Evolutionary conservation across 2,888 invertebrate species (phyloP).

Genomic region (Subacronicta megacephala): DNA sequence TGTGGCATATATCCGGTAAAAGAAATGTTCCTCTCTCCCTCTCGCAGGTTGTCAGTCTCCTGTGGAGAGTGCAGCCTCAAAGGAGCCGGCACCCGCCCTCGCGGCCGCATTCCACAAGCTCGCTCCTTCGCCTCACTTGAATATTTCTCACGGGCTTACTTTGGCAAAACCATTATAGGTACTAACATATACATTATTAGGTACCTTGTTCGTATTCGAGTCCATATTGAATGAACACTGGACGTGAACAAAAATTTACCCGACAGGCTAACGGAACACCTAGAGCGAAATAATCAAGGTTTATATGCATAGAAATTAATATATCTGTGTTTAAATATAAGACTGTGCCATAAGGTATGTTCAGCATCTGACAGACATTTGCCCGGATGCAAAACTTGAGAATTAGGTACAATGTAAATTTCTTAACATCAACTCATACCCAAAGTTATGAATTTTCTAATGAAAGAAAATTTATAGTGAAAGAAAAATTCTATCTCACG

Average conservation of each 20-base stretch:
- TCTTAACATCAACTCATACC: too few relatives aligned
- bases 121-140: slow-evolving; percentile 81
- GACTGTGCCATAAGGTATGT: too few relatives aligned
- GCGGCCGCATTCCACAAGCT: slow-evolving; percentile 84
- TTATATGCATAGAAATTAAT: too few relatives aligned
- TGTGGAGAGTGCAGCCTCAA: slow-evolving; percentile 82
- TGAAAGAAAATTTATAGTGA: too few relatives aligned
- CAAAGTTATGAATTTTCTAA: too few relatives aligned
- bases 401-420: too few relatives aligned
- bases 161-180: slow-evolving; percentile 82
- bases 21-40: slow-evolving; percentile 81
- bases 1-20: slow-evolving; percentile 72
- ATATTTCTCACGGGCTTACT: slow-evolving; percentile 89
- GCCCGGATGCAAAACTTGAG: too few relatives aligned
- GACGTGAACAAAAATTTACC: slow-evolving; percentile 25
- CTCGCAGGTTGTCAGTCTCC: slow-evolving; percentile 81
- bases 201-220: slow-evolving; percentile 53
- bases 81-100: slow-evolving; percentile 87
- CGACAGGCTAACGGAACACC: slow-evolving; percentile 40
- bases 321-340: too few relatives aligned
- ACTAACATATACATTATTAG: slow-evolving; percentile 60
- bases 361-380: too few relatives aligned
- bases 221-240: slow-evolving; percentile 40
- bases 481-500: too few relatives aligned
- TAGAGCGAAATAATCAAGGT: too few relatives aligned